A percentile compares a stretch with the other conserved stretches of the same genome.
These are phyloP conservation scores for Oxycera nigricornis DNA, from an alignment of 2,888 invertebrate genomes.

Conservation along the genomic window DNA sequence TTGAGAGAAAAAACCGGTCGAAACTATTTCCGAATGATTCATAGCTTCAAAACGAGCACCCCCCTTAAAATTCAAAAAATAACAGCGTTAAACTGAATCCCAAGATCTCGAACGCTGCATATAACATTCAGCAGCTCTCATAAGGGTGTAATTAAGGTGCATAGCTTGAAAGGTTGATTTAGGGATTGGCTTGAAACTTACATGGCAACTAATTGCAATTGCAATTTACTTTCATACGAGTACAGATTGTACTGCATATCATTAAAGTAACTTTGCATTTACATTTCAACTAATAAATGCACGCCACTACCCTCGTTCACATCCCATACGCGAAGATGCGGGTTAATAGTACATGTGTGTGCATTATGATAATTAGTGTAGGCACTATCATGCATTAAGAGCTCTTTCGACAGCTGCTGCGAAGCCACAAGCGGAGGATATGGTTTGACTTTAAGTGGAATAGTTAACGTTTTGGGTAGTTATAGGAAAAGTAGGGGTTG, in stretches of 20 bases:
- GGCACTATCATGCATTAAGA: constrained; percentile 26
- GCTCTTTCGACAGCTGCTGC: not conserved
- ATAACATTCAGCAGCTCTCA: no score
- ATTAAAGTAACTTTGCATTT: constrained; percentile 1
- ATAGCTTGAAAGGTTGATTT: no score
- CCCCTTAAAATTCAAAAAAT: no score
- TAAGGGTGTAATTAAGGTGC: no score
- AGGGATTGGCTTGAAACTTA: no score
- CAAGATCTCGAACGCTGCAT: no score
- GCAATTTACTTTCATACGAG: constrained; percentile 23
- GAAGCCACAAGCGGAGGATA: constrained; percentile 13
- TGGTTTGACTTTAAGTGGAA: constrained; percentile 17
- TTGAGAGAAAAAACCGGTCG: no score
- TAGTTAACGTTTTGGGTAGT: no score
- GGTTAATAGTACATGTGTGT: constrained; percentile 22
- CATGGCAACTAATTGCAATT: constrained; percentile 35
- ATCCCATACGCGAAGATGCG: not conserved
- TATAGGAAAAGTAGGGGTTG: no score
- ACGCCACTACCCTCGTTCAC: not conserved
- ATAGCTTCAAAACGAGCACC: no score
- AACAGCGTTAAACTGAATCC: no score
- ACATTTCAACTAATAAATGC: not conserved
- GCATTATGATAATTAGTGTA: constrained; percentile 39
- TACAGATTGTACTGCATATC: not conserved
- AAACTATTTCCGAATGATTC: no score